These are phyloP conservation scores for Opisthocomus hoazin DNA, from an alignment of 2,113 vertebrate genomes.

Conservation along the genomic window DNA sequence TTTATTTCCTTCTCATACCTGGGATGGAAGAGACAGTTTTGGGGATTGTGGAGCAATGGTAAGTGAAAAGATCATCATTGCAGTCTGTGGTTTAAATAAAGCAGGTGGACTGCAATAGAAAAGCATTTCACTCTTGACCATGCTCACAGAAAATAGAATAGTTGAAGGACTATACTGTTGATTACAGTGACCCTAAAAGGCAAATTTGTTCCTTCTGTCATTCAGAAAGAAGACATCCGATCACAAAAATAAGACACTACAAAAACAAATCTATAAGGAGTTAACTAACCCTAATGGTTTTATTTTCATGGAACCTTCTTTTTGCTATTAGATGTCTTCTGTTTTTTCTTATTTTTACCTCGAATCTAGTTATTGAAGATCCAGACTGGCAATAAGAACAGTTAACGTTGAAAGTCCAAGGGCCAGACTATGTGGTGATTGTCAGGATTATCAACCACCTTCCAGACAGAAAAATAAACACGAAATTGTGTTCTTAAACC, in stretches of 20 bases:
- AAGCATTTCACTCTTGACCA: not conserved
- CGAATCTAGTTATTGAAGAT: not conserved
- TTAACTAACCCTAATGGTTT: not conserved
- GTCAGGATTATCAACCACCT: not conserved
- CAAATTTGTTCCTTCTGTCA: not conserved
- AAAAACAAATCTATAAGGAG: not conserved
- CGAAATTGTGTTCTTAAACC: not conserved
- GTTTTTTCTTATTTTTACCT: not conserved
- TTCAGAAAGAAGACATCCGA: not conserved
- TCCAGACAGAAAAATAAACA: slow-evolving; percentile 52
- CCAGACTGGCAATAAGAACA: not conserved
- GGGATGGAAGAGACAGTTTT: not conserved
- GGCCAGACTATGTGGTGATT: not conserved
- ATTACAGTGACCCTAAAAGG: not conserved
- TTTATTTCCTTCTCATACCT: not conserved
- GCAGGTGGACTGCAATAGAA: not conserved
- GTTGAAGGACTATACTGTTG: not conserved
- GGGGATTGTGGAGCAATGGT: not conserved
- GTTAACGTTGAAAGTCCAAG: not conserved
- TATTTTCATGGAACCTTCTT: not conserved
- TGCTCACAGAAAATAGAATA: not conserved
- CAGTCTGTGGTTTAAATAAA: not conserved
- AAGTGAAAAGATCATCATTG: not conserved
- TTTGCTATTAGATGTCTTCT: not conserved
- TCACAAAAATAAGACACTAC: not conserved